phyloP scores from a whole-genome alignment of 2,113 vertebrate species.

The Pithys albifrons region DNA sequence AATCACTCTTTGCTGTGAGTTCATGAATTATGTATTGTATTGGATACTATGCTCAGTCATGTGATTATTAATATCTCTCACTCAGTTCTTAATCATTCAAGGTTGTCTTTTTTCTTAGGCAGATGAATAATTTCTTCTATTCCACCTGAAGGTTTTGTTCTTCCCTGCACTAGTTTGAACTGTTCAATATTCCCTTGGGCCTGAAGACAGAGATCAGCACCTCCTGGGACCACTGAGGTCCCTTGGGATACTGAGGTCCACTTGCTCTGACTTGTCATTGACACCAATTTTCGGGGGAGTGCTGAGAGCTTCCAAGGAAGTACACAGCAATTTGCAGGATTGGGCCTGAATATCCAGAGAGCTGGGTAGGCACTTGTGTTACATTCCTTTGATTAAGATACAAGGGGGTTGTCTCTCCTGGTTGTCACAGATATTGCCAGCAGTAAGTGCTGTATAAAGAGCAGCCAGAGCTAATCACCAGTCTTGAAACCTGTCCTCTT shows the following conservation, averaged over 20 bases:
- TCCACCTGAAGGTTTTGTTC: background rate
- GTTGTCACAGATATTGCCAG: background rate
- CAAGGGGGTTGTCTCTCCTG: background rate
- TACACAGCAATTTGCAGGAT: background rate
- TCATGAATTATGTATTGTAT: slow-evolving; percentile 55
- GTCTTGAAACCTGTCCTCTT: background rate
- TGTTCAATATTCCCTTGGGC: background rate
- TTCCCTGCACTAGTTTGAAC: background rate
- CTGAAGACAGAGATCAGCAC: background rate
- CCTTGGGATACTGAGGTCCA: background rate
- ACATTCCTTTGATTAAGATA: background rate
- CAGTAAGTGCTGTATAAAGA: background rate
- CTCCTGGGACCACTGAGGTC: background rate
- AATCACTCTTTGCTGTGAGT: slow-evolving; percentile 8
- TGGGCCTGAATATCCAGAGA: background rate
- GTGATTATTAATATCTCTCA: slow-evolving; percentile 43
- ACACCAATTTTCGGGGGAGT: background rate
- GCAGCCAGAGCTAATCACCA: background rate
- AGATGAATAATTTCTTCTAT: background rate
- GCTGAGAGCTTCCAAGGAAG: background rate
- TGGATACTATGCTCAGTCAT: slow-evolving; percentile 20
- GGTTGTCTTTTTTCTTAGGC: background rate
- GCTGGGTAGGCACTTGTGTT: accelerated
- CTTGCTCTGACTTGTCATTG: background rate
- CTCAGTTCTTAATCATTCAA: background rate